Percentiles rank a stretch among this genome's conserved stretches.
Evolutionary conservation across 2,888 invertebrate species (phyloP).

Genomic region (Mythimna albipuncta): DNA sequence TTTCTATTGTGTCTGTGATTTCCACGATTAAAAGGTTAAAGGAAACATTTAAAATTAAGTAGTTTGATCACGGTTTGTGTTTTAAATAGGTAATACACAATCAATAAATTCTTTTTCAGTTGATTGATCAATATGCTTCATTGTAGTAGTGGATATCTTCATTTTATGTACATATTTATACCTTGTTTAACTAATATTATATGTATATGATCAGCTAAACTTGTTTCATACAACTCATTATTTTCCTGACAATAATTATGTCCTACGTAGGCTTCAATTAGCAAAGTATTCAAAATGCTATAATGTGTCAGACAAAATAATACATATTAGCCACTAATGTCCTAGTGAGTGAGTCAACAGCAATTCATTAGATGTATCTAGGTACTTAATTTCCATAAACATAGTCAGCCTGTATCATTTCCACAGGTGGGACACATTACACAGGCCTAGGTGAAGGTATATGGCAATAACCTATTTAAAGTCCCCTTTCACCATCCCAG

Average conservation of each 20-base stretch:
- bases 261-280: not conserved
- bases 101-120: not conserved
- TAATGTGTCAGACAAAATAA: not conserved
- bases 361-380: not conserved
- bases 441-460: not conserved
- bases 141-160: no score
- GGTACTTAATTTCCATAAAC: not conserved
- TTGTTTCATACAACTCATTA: not conserved
- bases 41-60: no score
- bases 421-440: not conserved
- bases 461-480: slow-evolving; percentile 1
- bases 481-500: not conserved
- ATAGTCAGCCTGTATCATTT: not conserved
- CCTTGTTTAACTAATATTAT: not conserved
- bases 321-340: not conserved
- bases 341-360: not conserved
- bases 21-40: no score
- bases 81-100: not conserved
- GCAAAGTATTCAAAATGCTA: slow-evolving; percentile 1
- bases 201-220: not conserved
- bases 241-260: not conserved
- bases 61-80: no score
- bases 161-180: not conserved
- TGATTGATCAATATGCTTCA: not conserved
- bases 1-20: no score